phyloP scores from a whole-genome alignment of 2,797 vertebrate genomes.

The Ceryle rudis region DNA sequence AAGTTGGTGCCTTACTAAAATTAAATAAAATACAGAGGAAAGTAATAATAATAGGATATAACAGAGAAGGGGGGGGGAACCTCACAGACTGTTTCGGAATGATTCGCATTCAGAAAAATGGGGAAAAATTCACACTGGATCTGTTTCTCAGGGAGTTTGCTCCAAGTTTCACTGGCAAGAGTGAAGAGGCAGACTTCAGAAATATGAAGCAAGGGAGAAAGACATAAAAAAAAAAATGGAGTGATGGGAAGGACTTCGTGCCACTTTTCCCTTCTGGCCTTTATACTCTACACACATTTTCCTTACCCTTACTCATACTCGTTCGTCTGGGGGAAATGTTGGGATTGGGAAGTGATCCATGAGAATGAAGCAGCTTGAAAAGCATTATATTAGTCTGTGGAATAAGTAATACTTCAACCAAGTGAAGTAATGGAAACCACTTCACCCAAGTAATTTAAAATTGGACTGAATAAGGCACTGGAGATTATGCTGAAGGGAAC shows the following conservation, averaged over 20 bases:
- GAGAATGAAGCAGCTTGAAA: slow-evolving; percentile 70
- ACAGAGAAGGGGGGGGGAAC: background rate
- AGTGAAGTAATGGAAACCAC: slow-evolving; percentile 75
- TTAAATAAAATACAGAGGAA: background rate
- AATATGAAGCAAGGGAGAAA: slow-evolving; percentile 50
- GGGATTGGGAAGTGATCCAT: slow-evolving; percentile 71
- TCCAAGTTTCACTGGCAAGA: slow-evolving; percentile 42
- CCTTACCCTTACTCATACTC: slow-evolving; percentile 60
- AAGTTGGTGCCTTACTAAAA: background rate
- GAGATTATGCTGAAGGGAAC: slow-evolving; percentile 67
- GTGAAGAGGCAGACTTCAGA: slow-evolving; percentile 36
- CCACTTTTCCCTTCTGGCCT: slow-evolving; percentile 67
- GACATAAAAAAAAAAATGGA: slow-evolving; percentile 31
- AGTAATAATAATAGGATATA: slow-evolving; percentile 10
- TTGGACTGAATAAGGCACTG: slow-evolving; percentile 63
- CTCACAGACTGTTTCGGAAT: slow-evolving; percentile 22
- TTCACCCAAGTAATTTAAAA: slow-evolving; percentile 71
- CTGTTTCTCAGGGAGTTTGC: slow-evolving; percentile 10
- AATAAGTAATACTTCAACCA: slow-evolving; percentile 72
- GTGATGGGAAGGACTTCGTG: slow-evolving; percentile 32
- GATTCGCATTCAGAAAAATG: background rate
- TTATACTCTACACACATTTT: slow-evolving; percentile 64
- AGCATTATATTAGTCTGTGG: slow-evolving; percentile 72
- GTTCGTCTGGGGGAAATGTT: slow-evolving; percentile 57
- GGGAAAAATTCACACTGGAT: background rate